A percentile compares a stretch with the other conserved stretches of the same genome.
These are phyloP conservation scores for Urocyon cinereoargenteus DNA, from an alignment of 2,797 vertebrate genomes.

Conservation along the genomic window DNA sequence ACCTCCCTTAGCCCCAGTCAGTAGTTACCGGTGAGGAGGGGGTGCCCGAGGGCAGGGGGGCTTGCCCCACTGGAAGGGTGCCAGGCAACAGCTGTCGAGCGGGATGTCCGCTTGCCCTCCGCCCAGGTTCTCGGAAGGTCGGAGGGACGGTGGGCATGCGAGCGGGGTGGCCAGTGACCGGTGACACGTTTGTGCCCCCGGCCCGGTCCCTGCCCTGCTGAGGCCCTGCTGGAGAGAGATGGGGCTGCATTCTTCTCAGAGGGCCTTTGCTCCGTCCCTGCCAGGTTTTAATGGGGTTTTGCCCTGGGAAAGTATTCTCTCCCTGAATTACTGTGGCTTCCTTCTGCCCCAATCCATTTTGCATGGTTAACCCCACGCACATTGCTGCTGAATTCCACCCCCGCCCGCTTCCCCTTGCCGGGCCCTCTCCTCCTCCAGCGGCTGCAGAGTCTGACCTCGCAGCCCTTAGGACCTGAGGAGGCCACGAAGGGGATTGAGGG, in stretches of 20 bases:
- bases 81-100: background rate
- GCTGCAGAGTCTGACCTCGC: conserved; percentile 55
- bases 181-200: background rate
- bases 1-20: no score
- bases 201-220: conserved; percentile 77
- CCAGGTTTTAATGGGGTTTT: conserved; percentile 92
- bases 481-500: no score
- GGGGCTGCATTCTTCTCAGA: conserved; percentile 86
- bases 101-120: background rate
- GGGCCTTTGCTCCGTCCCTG: conserved; percentile 70
- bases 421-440: conserved; percentile 21
- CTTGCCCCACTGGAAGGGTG: background rate
- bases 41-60: background rate
- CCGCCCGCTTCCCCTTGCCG: background rate
- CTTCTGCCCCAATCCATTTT: conserved; percentile 93
- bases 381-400: conserved; percentile 71
- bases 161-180: background rate
- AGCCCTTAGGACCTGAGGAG: background rate
- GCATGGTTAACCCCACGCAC: conserved; percentile 88
- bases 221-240: conserved; percentile 84
- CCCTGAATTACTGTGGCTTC: conserved; percentile 92
- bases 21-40: background rate
- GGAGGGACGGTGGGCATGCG: background rate
- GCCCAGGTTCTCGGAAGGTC: background rate
- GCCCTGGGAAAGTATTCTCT: conserved; percentile 92